Conservation (phyloP, 1,140 invertebrate genomes). For the Drosophila rhopaloa region DNA sequence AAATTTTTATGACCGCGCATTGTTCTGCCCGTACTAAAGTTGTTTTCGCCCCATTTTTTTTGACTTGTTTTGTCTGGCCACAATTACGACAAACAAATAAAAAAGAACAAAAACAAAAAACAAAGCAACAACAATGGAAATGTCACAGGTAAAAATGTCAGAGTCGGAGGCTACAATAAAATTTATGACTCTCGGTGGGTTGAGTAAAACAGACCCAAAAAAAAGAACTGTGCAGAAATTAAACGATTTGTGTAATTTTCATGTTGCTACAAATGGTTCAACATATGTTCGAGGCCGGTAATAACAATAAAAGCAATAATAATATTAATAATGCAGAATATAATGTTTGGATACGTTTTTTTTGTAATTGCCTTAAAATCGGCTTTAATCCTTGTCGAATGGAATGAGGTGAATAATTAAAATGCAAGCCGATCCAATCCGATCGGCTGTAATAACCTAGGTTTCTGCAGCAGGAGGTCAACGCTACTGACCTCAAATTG, state of each 20-base stretch:
- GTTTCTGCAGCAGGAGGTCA: not conserved
- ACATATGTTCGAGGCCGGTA: slow-evolving; percentile 68
- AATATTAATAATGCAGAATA: slow-evolving; percentile 62
- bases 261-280: slow-evolving; percentile 74
- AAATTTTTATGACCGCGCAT: slow-evolving; percentile 72
- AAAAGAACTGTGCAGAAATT: slow-evolving; percentile 66
- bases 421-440: slow-evolving; percentile 12
- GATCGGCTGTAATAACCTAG: slow-evolving; percentile 10
- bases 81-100: slow-evolving; percentile 78
- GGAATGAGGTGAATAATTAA: slow-evolving; percentile 37
- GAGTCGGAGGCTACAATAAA: slow-evolving; percentile 49
- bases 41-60: slow-evolving; percentile 30
- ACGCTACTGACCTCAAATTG: not conserved
- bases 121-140: slow-evolving; percentile 61
- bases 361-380: slow-evolving; percentile 57
- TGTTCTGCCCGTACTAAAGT: slow-evolving; percentile 45
- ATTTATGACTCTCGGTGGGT: slow-evolving; percentile 66
- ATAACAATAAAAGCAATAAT: slow-evolving; percentile 53
- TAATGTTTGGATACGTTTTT: slow-evolving; percentile 37
- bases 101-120: slow-evolving; percentile 31
- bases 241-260: slow-evolving; percentile 82
- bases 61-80: slow-evolving; percentile 63
- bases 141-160: slow-evolving; percentile 79
- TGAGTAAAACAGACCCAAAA: slow-evolving; percentile 25
- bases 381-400: slow-evolving; percentile 53